Evolutionary conservation across 2,797 vertebrate species (phyloP).

Genomic region (Syndactyla subalaris): DNA sequence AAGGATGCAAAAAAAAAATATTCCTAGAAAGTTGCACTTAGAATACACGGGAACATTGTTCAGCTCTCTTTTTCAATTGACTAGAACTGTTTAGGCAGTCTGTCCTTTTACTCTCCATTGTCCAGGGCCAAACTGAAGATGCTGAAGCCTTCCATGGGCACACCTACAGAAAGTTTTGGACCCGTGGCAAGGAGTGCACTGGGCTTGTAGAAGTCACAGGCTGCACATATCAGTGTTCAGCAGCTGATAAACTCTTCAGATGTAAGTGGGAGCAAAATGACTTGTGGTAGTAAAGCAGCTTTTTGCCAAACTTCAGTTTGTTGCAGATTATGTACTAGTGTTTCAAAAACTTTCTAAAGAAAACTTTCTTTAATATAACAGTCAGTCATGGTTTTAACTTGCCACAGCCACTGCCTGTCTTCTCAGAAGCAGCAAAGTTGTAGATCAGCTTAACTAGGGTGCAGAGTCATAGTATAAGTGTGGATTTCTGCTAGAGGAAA

Average conservation of each 20-base stretch:
- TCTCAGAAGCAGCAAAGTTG: neutral
- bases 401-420: neutral
- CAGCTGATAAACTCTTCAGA: neutral
- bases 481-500: neutral
- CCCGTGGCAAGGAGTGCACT: neutral
- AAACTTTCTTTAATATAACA: neutral
- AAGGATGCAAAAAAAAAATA: neutral
- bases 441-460: neutral
- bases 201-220: neutral
- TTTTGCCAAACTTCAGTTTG: neutral
- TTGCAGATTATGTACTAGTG: neutral
- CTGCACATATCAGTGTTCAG: neutral
- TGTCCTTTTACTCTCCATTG: neutral
- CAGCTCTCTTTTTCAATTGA: neutral
- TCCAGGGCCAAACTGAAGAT: neutral
- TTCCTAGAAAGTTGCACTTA: neutral
- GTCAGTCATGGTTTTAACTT: neutral
- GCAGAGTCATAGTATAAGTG: fast-evolving
- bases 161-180: neutral
- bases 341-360: neutral
- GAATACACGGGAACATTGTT: neutral
- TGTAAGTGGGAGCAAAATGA: neutral
- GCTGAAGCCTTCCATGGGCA: neutral
- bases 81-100: neutral
- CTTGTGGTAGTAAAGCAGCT: neutral